phyloP scores from a whole-genome alignment of 1,140 invertebrate species.

The Carposina sasakii region DNA sequence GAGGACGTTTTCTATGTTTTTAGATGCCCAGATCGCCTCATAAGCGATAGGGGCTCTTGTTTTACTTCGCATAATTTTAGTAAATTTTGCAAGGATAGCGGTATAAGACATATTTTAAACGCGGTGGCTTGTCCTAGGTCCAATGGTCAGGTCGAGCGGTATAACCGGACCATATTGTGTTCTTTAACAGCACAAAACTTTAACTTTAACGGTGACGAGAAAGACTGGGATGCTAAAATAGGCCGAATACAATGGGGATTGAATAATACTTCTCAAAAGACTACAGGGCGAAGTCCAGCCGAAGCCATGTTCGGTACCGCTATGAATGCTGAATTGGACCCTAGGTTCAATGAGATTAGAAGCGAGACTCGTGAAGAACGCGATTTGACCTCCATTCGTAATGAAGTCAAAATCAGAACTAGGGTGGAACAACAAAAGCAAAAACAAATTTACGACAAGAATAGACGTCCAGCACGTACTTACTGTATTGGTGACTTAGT shows the following conservation, averaged over 20 bases:
- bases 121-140: conserved; percentile 11
- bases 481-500: too few species aligned
- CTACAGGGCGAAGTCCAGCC: background rate
- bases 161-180: conserved; percentile 4
- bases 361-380: too few species aligned
- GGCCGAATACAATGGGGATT: conserved; percentile 10
- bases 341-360: too few species aligned
- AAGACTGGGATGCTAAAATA: conserved; percentile 4
- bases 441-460: too few species aligned
- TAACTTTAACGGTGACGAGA: background rate
- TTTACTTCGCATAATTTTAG: conserved; percentile 7
- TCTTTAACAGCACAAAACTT: conserved; percentile 8
- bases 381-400: too few species aligned
- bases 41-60: conserved; percentile 2
- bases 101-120: conserved; percentile 7
- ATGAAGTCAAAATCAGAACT: too few species aligned
- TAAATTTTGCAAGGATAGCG: background rate
- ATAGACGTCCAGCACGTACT: too few species aligned
- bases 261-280: conserved; percentile 9
- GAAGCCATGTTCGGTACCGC: conserved; percentile 4
- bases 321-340: too few species aligned
- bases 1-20: conserved; percentile 4
- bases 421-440: too few species aligned
- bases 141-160: conserved; percentile 12
- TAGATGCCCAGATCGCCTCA: background rate